A percentile compares a stretch with the other conserved stretches of the same genome.
These are phyloP conservation scores for Panthera tigris DNA, from an alignment of 2,113 vertebrate genomes.

Conservation along the genomic window DNA sequence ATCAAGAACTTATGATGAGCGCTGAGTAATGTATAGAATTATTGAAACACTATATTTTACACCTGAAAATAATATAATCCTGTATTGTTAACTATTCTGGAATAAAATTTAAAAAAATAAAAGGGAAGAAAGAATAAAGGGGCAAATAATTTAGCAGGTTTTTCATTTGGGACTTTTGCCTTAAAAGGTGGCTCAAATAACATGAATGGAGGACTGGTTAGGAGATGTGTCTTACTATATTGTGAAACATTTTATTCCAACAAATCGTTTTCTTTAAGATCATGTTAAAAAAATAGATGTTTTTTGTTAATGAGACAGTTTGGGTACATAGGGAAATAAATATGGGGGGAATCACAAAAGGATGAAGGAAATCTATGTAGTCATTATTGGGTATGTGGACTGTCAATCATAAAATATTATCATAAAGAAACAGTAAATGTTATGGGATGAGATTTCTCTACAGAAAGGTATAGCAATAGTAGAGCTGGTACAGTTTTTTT, in stretches of 20 bases:
- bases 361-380: background rate
- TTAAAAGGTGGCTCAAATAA: background rate
- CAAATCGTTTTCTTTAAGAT: background rate
- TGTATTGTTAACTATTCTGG: background rate
- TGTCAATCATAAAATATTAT: background rate
- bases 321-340: background rate
- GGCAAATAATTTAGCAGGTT: background rate
- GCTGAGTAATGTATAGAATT: background rate
- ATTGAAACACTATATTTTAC: background rate
- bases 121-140: background rate
- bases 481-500: background rate
- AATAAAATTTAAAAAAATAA: background rate
- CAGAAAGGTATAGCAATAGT: background rate
- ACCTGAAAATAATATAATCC: background rate
- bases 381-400: background rate
- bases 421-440: background rate
- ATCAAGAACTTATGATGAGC: background rate
- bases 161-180: background rate
- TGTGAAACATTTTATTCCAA: background rate
- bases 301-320: background rate
- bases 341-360: background rate
- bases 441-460: background rate
- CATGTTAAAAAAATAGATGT: background rate
- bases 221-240: background rate
- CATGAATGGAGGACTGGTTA: background rate